Evolutionary conservation across 1,140 invertebrate species (phyloP), one percentile per base, ranked within the genome.

Genomic region (Drosophila elegans): DNA sequence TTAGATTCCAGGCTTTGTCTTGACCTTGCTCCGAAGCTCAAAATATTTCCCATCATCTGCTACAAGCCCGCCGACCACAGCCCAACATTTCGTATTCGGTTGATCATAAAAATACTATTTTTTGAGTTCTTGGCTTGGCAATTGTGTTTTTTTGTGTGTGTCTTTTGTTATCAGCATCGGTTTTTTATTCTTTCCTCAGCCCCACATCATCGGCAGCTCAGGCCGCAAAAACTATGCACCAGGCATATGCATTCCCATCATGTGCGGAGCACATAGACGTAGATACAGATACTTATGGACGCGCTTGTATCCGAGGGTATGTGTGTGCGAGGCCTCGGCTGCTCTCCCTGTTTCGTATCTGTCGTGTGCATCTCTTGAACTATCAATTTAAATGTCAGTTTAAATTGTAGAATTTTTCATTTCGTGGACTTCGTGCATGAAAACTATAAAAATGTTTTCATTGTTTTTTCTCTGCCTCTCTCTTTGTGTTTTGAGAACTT

Each of bases 381-480:
- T 88, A 91, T 91, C 88, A 91, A 91, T 91, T 91, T 91, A 91
- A 91, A 91, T 91, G 88, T 91, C 88, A 91, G 88, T 91, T 91
- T 91, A 91, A 91, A 90, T 91, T 91, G 88, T 91, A 88, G 83
- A 88, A 88, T 90, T 90, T 90, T 90, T 89, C 86, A 90, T 85
- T 90, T 90, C 73, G 85, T 89, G 84, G 84, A 84, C 84, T 89
- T 89, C 84, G 84, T 89, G 84, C 84, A 89, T 89, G 77, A 89
- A 89, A 89, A 89, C 85, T 89, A 89, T 89, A 89, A 89, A 85
- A 89, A 80, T 83, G 64, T 80, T 89, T 81, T 86, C 84, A 86
- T 86, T 86, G 83, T 86, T 86, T 86, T 72, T 81, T 64, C 52
- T 42, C 51, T 67, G 53, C 68, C 74, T 67, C 55, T 71, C 39